Conservation (phyloP, 2,797 vertebrate species). For the Tapera naevia region DNA sequence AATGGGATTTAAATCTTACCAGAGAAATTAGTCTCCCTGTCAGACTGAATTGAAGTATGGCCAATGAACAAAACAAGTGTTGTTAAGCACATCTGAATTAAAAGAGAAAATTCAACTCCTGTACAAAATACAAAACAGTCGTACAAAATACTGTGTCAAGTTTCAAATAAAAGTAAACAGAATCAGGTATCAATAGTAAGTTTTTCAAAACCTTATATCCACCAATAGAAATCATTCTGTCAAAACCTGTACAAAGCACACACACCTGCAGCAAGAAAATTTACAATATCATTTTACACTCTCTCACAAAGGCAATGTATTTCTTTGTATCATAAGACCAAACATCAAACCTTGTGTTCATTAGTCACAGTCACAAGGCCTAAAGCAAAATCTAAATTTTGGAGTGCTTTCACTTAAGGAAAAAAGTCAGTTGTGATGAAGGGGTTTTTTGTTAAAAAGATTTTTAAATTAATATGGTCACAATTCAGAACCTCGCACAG, state of each 20-base stretch:
- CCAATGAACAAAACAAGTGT: not conserved
- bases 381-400: not conserved
- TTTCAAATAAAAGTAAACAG: not conserved
- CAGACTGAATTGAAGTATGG: not conserved
- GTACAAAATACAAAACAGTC: not conserved
- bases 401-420: not conserved
- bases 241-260: not conserved
- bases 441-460: not conserved
- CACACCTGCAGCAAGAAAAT: not conserved
- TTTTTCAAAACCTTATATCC: not conserved
- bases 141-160: not conserved
- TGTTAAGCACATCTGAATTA: not conserved
- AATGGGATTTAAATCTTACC: not conserved
- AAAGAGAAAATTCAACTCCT: not conserved
- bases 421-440: not conserved
- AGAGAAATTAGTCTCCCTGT: not conserved
- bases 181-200: not conserved
- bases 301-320: not conserved
- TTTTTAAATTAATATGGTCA: fast-evolving
- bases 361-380: not conserved
- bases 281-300: not conserved
- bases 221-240: not conserved
- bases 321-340: not conserved
- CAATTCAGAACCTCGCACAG: fast-evolving
- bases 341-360: not conserved